Evolutionary conservation across 1,140 invertebrate genomes (phyloP).

Genomic region (Nilaparvata lugens): DNA sequence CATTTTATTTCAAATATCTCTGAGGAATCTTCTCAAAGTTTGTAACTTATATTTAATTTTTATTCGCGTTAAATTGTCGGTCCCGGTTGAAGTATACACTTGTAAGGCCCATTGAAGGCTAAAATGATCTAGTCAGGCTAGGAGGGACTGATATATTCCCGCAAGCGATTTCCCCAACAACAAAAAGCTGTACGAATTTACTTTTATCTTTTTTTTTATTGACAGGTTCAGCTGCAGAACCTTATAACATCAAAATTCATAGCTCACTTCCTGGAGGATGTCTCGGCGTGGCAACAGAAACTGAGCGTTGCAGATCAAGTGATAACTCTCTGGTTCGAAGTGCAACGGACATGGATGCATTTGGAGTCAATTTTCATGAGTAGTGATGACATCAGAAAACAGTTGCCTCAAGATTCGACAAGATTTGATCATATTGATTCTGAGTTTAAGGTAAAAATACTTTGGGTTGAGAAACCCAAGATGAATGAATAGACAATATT

Average conservation of each 20-base stretch:
- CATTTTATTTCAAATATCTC: too few relatives aligned
- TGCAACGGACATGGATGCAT: conserved; percentile 94
- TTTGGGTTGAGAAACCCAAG: too few relatives aligned
- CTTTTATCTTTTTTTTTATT: conserved; percentile 15
- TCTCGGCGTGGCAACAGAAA: conserved; percentile 89
- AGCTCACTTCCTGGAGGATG: conserved; percentile 88
- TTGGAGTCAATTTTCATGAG: conserved; percentile 97
- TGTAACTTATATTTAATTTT: too few relatives aligned
- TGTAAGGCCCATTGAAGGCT: too few relatives aligned
- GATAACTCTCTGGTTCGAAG: conserved; percentile 90
- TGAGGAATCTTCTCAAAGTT: too few relatives aligned
- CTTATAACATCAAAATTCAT: conserved; percentile 95
- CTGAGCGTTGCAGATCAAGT: conserved; percentile 89
- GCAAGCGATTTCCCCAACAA: too few relatives aligned
- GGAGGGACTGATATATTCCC: too few relatives aligned
- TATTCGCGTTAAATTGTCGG: too few relatives aligned
- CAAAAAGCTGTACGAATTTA: too few relatives aligned
- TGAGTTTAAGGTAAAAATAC: conserved; percentile 77
- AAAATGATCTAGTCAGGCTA: too few relatives aligned
- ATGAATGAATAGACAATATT: too few relatives aligned
- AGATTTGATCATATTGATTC: conserved; percentile 86
- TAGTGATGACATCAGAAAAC: conserved; percentile 91
- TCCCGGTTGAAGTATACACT: too few relatives aligned
- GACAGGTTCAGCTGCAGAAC: conserved; percentile 82
- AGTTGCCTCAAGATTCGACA: conserved; percentile 85